phyloP scores from a whole-genome alignment of 2,113 vertebrate species.

The Triplophysa tibetana region DNA sequence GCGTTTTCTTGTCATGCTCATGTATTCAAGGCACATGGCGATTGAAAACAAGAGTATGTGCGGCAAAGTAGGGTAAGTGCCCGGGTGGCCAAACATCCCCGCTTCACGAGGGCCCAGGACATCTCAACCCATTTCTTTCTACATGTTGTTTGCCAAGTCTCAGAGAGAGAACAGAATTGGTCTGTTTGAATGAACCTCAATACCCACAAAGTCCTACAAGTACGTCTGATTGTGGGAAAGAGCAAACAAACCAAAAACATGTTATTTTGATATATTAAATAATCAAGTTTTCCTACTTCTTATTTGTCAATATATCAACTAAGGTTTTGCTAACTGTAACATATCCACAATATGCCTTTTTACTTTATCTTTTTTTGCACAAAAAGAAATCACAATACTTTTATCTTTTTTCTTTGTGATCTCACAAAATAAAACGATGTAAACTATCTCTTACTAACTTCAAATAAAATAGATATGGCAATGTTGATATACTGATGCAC shows the following conservation, averaged over 20 bases:
- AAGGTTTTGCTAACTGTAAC: too few relatives aligned
- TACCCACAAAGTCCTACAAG: background rate
- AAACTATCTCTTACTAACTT: background rate
- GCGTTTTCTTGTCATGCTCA: conserved; percentile 37
- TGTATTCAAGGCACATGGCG: conserved; percentile 43
- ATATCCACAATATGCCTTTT: background rate
- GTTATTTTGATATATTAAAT: background rate
- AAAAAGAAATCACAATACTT: background rate
- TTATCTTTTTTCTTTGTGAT: background rate
- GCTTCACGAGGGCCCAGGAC: conserved; percentile 5
- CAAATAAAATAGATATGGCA: too few relatives aligned
- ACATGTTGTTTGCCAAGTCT: conserved; percentile 26
- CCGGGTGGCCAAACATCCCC: conserved; percentile 37
- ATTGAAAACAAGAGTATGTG: conserved; percentile 38
- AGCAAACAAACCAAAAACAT: background rate
- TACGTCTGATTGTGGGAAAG: background rate
- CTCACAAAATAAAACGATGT: background rate
- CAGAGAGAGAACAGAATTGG: conserved; percentile 24
- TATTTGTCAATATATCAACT: background rate
- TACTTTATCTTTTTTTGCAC: background rate
- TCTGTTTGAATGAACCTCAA: conserved; percentile 19
- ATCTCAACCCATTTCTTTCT: conserved; percentile 22
- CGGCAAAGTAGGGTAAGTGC: conserved; percentile 31
- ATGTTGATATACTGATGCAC: background rate
- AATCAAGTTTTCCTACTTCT: background rate